Percentiles rank a stretch among this genome's conserved stretches.
These are phyloP conservation scores for Drosophila jambulina DNA, from an alignment of 1,140 invertebrate genomes.

Conservation along the genomic window DNA sequence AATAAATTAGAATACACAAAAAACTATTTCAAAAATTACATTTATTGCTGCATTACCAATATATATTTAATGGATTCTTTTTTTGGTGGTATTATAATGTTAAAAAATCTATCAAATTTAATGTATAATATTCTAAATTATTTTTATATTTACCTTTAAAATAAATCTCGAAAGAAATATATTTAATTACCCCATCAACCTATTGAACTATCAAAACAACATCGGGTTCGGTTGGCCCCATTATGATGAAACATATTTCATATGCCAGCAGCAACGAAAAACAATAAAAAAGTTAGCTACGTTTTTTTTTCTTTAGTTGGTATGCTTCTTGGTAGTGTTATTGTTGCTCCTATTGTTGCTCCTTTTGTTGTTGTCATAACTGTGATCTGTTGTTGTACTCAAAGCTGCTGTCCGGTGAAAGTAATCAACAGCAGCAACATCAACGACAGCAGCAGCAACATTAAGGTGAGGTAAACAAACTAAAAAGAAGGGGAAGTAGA, in stretches of 20 bases:
- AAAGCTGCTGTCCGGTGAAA: conserved; percentile 72
- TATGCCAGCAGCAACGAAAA: conserved; percentile 54
- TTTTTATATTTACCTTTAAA: too few species aligned
- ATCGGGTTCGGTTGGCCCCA: conserved; percentile 54
- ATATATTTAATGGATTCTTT: too few species aligned
- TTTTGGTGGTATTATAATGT: too few species aligned
- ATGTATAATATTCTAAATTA: too few species aligned
- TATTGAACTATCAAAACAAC: conserved; percentile 24
- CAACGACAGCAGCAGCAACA: conserved; percentile 32
- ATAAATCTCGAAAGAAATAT: not conserved
- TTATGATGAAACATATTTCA: conserved; percentile 73
- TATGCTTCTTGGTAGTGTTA: conserved; percentile 34
- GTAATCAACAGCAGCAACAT: conserved; percentile 71
- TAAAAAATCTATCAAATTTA: too few species aligned
- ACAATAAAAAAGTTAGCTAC: conserved; percentile 55
- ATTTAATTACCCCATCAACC: not conserved
- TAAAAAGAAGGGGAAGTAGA: conserved; percentile 30
- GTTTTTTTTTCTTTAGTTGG: conserved; percentile 54
- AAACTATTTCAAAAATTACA: too few species aligned
- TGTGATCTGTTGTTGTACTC: conserved; percentile 63
- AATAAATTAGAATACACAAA: too few species aligned
- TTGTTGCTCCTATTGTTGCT: conserved; percentile 28
- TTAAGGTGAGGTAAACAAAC: conserved; percentile 36
- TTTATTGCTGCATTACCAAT: too few species aligned
- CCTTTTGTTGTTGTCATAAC: conserved; percentile 69